phyloP scores from a whole-genome alignment of 2,888 invertebrate genomes.

The Rhynchonema sp. region DNA sequence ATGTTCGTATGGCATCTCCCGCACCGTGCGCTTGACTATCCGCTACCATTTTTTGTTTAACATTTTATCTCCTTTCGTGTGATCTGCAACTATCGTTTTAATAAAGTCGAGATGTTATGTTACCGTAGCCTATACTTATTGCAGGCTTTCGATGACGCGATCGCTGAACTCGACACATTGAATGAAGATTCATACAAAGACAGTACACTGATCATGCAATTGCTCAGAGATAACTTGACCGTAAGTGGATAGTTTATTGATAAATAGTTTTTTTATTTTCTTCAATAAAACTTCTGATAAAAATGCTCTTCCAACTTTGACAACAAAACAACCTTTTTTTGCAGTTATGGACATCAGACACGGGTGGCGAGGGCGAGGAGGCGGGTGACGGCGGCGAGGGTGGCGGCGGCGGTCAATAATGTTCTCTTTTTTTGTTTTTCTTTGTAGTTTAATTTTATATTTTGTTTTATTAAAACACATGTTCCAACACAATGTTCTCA shows the following conservation, averaged over 20 bases:
- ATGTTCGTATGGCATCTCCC: too few relatives aligned
- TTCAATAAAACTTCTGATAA: not conserved
- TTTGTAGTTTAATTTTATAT: not conserved
- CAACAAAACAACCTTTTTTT: constrained; percentile 8
- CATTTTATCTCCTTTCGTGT: too few relatives aligned
- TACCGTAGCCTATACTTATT: too few relatives aligned
- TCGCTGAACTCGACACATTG: constrained; percentile 95
- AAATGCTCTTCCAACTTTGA: too few relatives aligned
- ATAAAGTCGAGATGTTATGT: too few relatives aligned
- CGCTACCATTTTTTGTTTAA: too few relatives aligned
- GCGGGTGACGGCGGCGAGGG: constrained; percentile 3
- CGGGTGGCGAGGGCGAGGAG: constrained; percentile 70
- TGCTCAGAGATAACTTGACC: constrained; percentile 46
- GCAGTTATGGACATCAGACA: constrained; percentile 37
- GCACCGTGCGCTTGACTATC: too few relatives aligned
- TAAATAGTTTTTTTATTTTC: not conserved
- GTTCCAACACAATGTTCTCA: too few relatives aligned
- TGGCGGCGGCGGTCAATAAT: not conserved
- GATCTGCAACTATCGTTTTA: too few relatives aligned
- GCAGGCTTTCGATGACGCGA: constrained; percentile 98
- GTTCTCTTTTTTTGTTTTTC: not conserved
- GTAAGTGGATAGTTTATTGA: not conserved
- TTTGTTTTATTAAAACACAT: not conserved
- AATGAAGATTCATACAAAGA: constrained; percentile 99
- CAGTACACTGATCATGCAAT: constrained; percentile 99